These are phyloP conservation scores for Embiotoca jacksoni DNA, from an alignment of 2,113 vertebrate genomes.

Conservation along the genomic window DNA sequence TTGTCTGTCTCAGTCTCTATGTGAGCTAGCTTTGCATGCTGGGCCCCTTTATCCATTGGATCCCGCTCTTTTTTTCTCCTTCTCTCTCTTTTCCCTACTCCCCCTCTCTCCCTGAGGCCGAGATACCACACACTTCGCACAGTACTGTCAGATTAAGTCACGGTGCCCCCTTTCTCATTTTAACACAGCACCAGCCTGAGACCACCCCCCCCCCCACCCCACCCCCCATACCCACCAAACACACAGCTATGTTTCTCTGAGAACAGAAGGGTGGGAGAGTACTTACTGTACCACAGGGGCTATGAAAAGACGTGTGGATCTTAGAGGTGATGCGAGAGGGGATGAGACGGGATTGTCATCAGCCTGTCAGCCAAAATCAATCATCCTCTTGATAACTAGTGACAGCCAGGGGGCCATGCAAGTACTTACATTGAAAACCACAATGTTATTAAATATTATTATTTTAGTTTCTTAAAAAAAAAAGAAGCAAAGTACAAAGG, in stretches of 20 bases:
- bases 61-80: slow-evolving; percentile 67
- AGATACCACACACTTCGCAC: slow-evolving; percentile 84
- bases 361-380: slow-evolving; percentile 77
- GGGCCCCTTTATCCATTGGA: slow-evolving; percentile 78
- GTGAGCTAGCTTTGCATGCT: slow-evolving; percentile 74
- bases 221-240: slow-evolving; percentile 54
- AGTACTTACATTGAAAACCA: slow-evolving; percentile 20
- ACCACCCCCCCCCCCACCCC: neutral
- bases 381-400: slow-evolving; percentile 66
- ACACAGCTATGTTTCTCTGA: slow-evolving; percentile 53
- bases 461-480: slow-evolving; percentile 13
- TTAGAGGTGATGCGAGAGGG: slow-evolving; percentile 64
- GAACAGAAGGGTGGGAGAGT: slow-evolving; percentile 53
- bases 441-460: slow-evolving; percentile 42
- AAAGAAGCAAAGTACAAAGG: neutral
- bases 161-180: slow-evolving; percentile 77
- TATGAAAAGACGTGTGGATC: slow-evolving; percentile 68
- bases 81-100: slow-evolving; percentile 53
- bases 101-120: slow-evolving; percentile 69
- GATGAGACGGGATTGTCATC: slow-evolving; percentile 74
- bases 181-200: slow-evolving; percentile 72
- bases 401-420: slow-evolving; percentile 32
- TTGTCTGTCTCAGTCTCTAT: slow-evolving; percentile 81
- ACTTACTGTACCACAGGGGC: slow-evolving; percentile 71
- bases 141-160: slow-evolving; percentile 84